Evolutionary conservation across 1,140 invertebrate species (phyloP), one percentile per base, ranked within the genome.

Genomic region (Pseudachorutes palmiensis): DNA sequence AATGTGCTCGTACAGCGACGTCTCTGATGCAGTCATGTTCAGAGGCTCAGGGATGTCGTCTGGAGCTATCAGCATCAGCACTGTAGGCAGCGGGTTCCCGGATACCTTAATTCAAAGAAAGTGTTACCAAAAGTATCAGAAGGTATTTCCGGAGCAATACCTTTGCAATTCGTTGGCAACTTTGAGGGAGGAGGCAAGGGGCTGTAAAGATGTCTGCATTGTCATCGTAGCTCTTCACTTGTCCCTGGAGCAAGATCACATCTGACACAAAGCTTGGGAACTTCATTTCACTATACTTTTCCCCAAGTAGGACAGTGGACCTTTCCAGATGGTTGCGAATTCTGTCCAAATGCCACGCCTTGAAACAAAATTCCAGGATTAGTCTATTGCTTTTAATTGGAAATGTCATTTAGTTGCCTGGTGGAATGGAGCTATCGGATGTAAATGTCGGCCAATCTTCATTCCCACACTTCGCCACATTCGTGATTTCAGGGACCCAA

Each of bases 381-480:
- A 12, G 9, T 45, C 19, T 45, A 45, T 19, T 12, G 36, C 9
- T 45, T 45, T 45, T 45, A 12, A 19, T 45, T 45, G 9, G 36
- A 45, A 45, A 45, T 45, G 36, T 45, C 5, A n/a, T 31, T 51
- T 12, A 12, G 45, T 33, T 68, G 65, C 67, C 30, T 67, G 36
- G 32, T 68, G 76, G 48, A 63, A 59, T 2, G 75, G 74, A 33
- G 68, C 57, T 22, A 63, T 64, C 41, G 71, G 65, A 32, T 76
- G 71, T 2, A 77, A 61, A n/a, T 72, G 51, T 1, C 64, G 48
- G 0, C 72, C 71, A 9, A 76, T 28, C n/a, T 67, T 58, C 16
- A 74, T 65, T n/a, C 72, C 72, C 31, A 68, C 64, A 22, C 66
- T 62, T 55, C 76, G 71, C 76, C 76, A 77, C 67, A 77, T 75